Evolutionary conservation across 1,140 invertebrate species (phyloP), one percentile per base, ranked within the genome.

Genomic region (Monochamus saltuarius): DNA sequence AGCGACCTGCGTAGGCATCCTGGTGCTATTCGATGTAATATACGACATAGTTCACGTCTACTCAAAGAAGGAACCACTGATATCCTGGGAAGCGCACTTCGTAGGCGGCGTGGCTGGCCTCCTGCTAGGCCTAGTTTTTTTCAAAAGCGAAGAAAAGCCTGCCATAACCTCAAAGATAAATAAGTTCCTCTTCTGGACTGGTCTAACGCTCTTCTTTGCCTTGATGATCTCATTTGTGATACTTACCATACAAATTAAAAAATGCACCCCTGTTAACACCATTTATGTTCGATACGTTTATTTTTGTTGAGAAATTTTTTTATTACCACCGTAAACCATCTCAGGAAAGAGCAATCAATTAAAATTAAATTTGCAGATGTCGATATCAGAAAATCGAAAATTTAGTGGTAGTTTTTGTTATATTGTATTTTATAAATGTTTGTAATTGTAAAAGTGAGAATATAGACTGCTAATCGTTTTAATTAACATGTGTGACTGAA

Each of bases 71-170:
- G 81, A 71, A 75, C 81, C 82, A 0, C 75, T 80, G 13, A 85
- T 89, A 34, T 87, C 89, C 36, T 91, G 93, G 84, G 85, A 89
- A 6, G 91, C 92, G 0, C 80, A 77, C 60, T 75, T 89, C 17
- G 87, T 88, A 16, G 94, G 93, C 7, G 91, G 90, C 0, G 64
- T 90, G 0, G 84, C 87, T 2, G 94, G 93, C 1, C 76, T 94
- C 0, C 79, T 91, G 1, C 71, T 93, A n/a, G 92, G 91, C 0
- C 83, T 95, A 35, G 77, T 92, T 3, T 78, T 91, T 1, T 89
- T 64, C 19, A 61, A 59, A 55, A 56, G 54, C 16, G 10, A 67
- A 22, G 19, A 19, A n/a, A 16, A 14, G 17, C 19, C 37, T 13
- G 56, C 35, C 6, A 36, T 35, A 49, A 13, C n/a, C 16, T 14